phyloP scores from a whole-genome alignment of 2,113 vertebrate species.

The Calyptomena viridis region DNA sequence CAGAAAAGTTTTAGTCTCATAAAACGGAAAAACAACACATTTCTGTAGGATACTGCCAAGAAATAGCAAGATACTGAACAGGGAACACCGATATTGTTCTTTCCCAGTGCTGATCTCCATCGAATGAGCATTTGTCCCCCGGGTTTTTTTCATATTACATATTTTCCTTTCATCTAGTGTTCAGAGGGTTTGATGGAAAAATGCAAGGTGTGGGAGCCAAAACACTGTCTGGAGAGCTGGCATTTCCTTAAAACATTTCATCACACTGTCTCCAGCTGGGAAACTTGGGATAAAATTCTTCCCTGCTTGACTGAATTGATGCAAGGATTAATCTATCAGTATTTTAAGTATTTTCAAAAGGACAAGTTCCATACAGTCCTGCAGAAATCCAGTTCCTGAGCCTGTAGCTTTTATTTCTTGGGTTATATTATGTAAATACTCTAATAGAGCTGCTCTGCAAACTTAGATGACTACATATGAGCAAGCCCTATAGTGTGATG shows the following conservation, averaged over 20 bases:
- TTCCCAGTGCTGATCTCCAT: neutral
- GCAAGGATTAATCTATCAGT: neutral
- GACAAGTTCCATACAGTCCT: neutral
- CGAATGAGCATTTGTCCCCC: neutral
- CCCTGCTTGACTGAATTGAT: neutral
- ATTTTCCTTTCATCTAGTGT: slow-evolving; percentile 11
- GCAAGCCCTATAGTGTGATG: neutral
- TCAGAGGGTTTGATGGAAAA: neutral
- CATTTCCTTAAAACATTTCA: slow-evolving; percentile 13
- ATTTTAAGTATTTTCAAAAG: neutral
- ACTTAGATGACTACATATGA: neutral
- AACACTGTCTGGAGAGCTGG: neutral
- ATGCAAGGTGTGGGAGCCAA: neutral
- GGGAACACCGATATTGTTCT: neutral
- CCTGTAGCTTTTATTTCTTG: neutral
- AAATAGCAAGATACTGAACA: neutral
- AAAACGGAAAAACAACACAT: neutral
- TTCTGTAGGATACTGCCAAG: neutral
- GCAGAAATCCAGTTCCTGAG: neutral
- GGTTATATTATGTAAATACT: neutral
- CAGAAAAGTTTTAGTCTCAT: neutral
- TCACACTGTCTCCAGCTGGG: neutral
- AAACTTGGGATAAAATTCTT: neutral
- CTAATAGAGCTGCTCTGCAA: neutral
- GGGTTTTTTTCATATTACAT: neutral